These are phyloP conservation scores for Agrochola macilenta DNA, from an alignment of 2,888 invertebrate genomes.

Conservation along the genomic window DNA sequence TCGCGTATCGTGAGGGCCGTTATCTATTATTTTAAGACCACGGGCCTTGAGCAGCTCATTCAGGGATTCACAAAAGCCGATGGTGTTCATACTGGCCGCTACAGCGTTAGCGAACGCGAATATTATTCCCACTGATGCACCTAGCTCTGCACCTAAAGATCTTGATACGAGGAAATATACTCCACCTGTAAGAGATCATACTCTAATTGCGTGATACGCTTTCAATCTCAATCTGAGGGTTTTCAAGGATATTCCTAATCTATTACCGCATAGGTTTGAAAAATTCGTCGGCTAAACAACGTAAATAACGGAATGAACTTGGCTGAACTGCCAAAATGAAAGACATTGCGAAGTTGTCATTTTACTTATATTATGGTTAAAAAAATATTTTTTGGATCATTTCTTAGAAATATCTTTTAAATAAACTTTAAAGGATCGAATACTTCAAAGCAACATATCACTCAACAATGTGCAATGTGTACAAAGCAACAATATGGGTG, in stretches of 20 bases:
- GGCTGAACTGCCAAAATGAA: too few relatives aligned
- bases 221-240: too few relatives aligned
- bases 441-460: not conserved
- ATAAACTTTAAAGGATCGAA: not conserved
- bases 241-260: too few relatives aligned
- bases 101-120: slow-evolving; percentile 99
- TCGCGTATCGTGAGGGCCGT: slow-evolving; percentile 93
- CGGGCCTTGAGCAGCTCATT: slow-evolving; percentile 93
- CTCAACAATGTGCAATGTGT: too few relatives aligned
- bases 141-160: slow-evolving; percentile 98
- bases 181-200: slow-evolving; percentile 91
- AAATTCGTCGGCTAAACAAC: too few relatives aligned
- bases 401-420: not conserved
- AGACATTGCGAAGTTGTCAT: not conserved
- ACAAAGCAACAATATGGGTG: not conserved
- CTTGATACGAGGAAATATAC: slow-evolving; percentile 99
- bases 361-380: not conserved
- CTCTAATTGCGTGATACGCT: too few relatives aligned
- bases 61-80: slow-evolving; percentile 98
- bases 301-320: too few relatives aligned
- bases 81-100: slow-evolving; percentile 98
- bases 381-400: not conserved
- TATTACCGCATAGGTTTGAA: too few relatives aligned
- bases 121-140: slow-evolving; percentile 98
- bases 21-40: slow-evolving; percentile 93